phyloP scores from a whole-genome alignment of 2,888 invertebrate species.

The Drosophila anomelani region DNA sequence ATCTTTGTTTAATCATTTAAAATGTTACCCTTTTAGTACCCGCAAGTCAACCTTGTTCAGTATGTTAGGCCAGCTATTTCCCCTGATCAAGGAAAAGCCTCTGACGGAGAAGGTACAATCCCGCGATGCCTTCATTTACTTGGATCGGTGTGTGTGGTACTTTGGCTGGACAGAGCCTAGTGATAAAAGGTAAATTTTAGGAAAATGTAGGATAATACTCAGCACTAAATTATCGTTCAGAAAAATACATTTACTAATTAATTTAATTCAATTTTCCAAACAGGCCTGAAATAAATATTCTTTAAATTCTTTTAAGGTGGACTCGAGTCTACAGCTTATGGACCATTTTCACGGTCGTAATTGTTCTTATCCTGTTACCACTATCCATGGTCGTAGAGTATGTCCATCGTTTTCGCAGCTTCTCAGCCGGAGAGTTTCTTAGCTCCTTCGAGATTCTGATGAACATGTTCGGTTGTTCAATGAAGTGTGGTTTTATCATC shows the following conservation, averaged over 20 bases:
- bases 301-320: not conserved
- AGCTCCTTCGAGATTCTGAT: constrained; percentile 45
- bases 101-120: constrained; percentile 33
- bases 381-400: constrained; percentile 13
- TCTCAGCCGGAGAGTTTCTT: constrained; percentile 51
- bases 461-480: constrained; percentile 14
- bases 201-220: not conserved
- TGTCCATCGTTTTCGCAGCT: constrained; percentile 17
- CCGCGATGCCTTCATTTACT: constrained; percentile 56
- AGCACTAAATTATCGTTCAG: too few species aligned
- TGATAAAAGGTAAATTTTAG: constrained; percentile 8
- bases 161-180: constrained; percentile 27
- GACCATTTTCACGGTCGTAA: not conserved
- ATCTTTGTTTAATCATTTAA: too few species aligned
- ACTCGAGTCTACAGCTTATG: not conserved
- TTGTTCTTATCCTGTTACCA: constrained; percentile 15
- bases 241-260: too few species aligned
- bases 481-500: constrained; percentile 37
- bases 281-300: too few species aligned
- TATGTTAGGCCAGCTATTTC: constrained; percentile 31
- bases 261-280: too few species aligned
- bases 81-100: constrained; percentile 14
- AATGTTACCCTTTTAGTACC: not conserved
- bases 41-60: not conserved
- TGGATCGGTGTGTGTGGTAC: constrained; percentile 47